phyloP scores from a whole-genome alignment of 2,113 vertebrate species.

The Pantherophis guttatus region DNA sequence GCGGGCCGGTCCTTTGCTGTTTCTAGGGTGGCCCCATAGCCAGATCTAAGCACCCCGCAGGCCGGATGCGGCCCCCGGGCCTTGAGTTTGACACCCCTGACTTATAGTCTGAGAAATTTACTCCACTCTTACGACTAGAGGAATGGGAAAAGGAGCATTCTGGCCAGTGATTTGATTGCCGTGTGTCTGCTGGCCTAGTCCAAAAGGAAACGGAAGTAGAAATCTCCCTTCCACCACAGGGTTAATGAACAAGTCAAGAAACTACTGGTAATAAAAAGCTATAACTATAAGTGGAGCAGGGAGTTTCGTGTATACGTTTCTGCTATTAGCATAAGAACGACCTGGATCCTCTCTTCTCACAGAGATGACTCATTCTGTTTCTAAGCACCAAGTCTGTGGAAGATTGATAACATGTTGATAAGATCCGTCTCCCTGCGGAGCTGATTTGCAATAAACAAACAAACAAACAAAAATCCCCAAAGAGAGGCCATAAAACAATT shows the following conservation, averaged over 20 bases:
- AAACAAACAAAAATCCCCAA: not conserved
- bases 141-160: not conserved
- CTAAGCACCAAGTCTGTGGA: constrained; percentile 19
- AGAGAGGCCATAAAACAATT: constrained; percentile 30
- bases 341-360: not conserved
- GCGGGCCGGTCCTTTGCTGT: too few relatives aligned
- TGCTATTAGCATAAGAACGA: not conserved
- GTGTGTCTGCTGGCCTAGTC: not conserved
- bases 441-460: not conserved
- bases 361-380: constrained; percentile 29
- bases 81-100: too few relatives aligned
- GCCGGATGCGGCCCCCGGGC: too few relatives aligned
- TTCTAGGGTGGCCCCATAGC: too few relatives aligned
- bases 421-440: constrained; percentile 20
- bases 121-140: not conserved
- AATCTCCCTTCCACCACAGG: not conserved
- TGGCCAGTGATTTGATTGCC: not conserved
- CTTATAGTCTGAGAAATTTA: not conserved
- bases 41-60: too few relatives aligned
- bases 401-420: constrained; percentile 1
- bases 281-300: not conserved
- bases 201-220: not conserved
- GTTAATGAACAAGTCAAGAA: constrained; percentile 22
- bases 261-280: constrained; percentile 21
- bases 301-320: not conserved